These are phyloP conservation scores for chimpanzee (Pan troglodytes) DNA, from an alignment of 2,113 vertebrate genomes.

Conservation along the genomic window NHGRI_mPanTro3-v2.1_pri NC_072398.2:27350501-27351000, in stretches of 20 bases:
- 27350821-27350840: neutral
- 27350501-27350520: neutral
- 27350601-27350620: neutral
- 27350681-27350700: neutral
- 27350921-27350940: too few relatives aligned
- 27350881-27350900: too few relatives aligned
- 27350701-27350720: neutral
- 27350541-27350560: neutral
- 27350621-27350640: neutral
- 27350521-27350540: neutral
- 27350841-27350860: neutral
- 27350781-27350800: neutral
- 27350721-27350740: neutral
- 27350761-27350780: neutral
- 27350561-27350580: neutral
- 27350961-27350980: too few relatives aligned
- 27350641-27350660: neutral
- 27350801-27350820: neutral
- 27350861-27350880: neutral
- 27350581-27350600: neutral
- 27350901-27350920: too few relatives aligned
- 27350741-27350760: neutral
- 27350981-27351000: too few relatives aligned
- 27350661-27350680: conserved; percentile 31
- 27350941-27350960: too few relatives aligned